Evolutionary conservation across 2,888 invertebrate species (phyloP).

Genomic region (Epinotia nisella): DNA sequence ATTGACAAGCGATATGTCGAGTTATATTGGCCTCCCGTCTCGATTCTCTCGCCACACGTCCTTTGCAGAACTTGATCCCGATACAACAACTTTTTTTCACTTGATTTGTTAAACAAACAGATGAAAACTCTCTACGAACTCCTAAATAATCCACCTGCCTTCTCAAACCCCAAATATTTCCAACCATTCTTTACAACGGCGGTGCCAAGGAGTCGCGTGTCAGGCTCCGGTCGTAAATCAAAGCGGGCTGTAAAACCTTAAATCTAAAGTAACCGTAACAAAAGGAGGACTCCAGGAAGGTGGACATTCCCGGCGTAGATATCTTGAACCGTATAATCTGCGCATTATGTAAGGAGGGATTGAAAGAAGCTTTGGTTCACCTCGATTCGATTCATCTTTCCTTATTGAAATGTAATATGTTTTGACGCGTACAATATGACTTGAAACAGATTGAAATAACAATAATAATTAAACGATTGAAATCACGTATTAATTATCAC

Average conservation of each 20-base stretch:
- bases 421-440: too few relatives aligned
- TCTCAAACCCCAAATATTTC: neutral
- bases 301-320: constrained; percentile 9
- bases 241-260: constrained; percentile 13
- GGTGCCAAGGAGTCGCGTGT: neutral
- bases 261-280: constrained; percentile 22
- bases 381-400: neutral
- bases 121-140: neutral
- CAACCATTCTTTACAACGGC: neutral
- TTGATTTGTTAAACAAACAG: neutral
- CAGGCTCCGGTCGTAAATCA: constrained; percentile 16
- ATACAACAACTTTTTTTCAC: neutral
- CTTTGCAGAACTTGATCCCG: too few relatives aligned
- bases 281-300: constrained; percentile 10
- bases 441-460: too few relatives aligned
- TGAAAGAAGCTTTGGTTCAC: neutral
- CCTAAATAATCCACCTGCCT: neutral
- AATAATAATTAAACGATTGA: too few relatives aligned
- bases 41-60: too few relatives aligned
- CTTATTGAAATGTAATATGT: too few relatives aligned
- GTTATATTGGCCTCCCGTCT: too few relatives aligned
- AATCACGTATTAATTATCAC: too few relatives aligned
- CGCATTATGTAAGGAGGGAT: neutral
- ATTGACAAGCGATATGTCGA: too few relatives aligned
- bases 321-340: constrained; percentile 4